These are phyloP conservation scores for Apodemus sylvaticus DNA, from an alignment of 2,113 vertebrate genomes.

Conservation along the genomic window DNA sequence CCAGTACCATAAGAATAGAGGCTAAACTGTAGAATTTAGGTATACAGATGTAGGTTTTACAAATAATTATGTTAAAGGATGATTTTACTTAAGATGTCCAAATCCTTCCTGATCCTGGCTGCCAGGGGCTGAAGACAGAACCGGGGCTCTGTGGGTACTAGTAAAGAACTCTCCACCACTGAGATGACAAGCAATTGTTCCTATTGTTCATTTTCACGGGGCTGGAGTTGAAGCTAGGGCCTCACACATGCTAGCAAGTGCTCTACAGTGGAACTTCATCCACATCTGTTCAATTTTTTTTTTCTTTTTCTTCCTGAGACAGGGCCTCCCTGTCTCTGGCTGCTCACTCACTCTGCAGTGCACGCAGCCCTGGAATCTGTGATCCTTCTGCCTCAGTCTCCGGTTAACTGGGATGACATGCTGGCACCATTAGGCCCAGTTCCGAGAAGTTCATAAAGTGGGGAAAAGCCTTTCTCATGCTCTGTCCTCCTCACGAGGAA, in stretches of 20 bases:
- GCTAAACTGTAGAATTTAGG: slow-evolving; percentile 67
- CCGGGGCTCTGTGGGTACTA: too few relatives aligned
- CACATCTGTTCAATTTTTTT: too few relatives aligned
- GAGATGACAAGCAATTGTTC: neutral
- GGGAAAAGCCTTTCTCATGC: neutral
- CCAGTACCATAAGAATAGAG: neutral
- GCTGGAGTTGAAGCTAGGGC: neutral
- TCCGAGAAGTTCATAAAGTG: slow-evolving; percentile 52
- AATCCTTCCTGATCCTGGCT: neutral
- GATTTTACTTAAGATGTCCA: neutral
- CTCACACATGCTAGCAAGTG: neutral
- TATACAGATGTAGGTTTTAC: slow-evolving; percentile 45
- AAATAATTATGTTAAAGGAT: slow-evolving; percentile 46
- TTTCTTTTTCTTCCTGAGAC: neutral
- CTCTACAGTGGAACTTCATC: neutral
- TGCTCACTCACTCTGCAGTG: neutral
- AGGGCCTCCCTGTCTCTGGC: neutral
- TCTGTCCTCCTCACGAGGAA: slow-evolving; percentile 5
- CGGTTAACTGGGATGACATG: neutral
- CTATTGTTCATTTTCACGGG: neutral
- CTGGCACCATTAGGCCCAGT: neutral
- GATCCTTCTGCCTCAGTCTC: neutral
- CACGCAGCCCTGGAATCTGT: neutral
- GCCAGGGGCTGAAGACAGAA: neutral
- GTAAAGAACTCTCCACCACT: neutral